Evolutionary conservation across 2,797 vertebrate species (phyloP).

Genomic region (Enteromius thamalakanensis): DNA sequence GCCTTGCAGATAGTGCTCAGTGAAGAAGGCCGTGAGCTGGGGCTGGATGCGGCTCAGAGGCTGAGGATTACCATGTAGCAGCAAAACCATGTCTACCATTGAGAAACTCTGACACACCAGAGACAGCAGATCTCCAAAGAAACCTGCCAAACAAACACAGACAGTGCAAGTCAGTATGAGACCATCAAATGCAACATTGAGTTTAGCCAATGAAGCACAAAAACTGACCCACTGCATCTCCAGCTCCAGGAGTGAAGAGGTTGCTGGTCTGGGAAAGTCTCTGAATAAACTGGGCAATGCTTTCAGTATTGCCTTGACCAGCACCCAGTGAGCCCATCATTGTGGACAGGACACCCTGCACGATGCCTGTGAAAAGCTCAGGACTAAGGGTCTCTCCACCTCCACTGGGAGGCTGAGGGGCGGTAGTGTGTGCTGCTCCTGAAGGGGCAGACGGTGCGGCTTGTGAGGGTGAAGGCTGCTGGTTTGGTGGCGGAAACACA

Average conservation of each 20-base stretch:
- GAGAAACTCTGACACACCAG: constrained; percentile 92
- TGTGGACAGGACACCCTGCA: constrained; percentile 88
- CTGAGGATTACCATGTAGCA: constrained; percentile 91
- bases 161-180: background rate
- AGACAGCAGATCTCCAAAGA: constrained; percentile 90
- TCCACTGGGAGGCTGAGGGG: constrained; percentile 55
- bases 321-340: constrained; percentile 89
- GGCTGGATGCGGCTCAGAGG: constrained; percentile 89
- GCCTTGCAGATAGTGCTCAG: constrained; percentile 87
- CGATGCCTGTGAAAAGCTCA: constrained; percentile 89
- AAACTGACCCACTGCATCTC: constrained; percentile 84
- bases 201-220: background rate
- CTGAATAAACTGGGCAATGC: constrained; percentile 92
- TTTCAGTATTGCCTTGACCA: constrained; percentile 87
- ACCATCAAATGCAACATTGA: background rate
- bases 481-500: constrained; percentile 59
- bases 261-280: constrained; percentile 89
- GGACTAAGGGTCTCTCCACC: constrained; percentile 81
- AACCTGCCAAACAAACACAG: constrained; percentile 72
- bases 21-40: constrained; percentile 87
- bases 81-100: constrained; percentile 92
- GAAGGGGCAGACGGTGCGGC: constrained; percentile 56
- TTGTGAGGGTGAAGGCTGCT: constrained; percentile 43
- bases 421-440: constrained; percentile 39
- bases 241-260: constrained; percentile 87